Evolutionary conservation across 2,113 vertebrate species (phyloP).

Genomic region (Glaucidium brasilianum): DNA sequence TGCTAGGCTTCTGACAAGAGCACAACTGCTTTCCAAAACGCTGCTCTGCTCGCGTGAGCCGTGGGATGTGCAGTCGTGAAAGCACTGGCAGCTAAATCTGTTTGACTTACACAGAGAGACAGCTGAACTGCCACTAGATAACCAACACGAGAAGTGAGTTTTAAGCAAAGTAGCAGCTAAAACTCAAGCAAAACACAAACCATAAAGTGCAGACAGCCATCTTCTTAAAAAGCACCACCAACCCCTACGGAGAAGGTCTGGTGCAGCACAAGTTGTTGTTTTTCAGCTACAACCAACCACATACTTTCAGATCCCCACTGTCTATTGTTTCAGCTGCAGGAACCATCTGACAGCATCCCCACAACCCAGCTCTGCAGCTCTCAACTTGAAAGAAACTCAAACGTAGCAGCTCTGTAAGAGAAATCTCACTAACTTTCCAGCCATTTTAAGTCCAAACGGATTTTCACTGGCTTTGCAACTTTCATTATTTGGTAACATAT

Average conservation of each 20-base stretch:
- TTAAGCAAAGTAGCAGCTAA: background rate
- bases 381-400: background rate
- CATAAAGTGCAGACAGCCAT: background rate
- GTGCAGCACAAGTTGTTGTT: background rate
- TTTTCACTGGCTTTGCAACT: background rate
- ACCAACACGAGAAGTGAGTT: rapidly evolving
- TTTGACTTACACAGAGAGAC: background rate
- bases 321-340: background rate
- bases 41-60: background rate
- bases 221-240: background rate
- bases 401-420: rapidly evolving
- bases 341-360: rapidly evolving
- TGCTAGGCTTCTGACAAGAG: background rate
- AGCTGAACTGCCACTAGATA: rapidly evolving
- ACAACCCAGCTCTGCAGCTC: background rate
- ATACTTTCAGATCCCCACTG: rapidly evolving
- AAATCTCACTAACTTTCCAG: background rate
- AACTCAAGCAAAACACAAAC: background rate
- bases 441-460: background rate
- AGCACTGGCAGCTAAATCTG: background rate
- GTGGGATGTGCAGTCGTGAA: rapidly evolving
- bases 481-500: background rate
- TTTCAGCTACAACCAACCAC: background rate
- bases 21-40: background rate
- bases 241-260: background rate